Conservation (phyloP, 2,113 vertebrate species). For the Bufo gargarizans region DNA sequence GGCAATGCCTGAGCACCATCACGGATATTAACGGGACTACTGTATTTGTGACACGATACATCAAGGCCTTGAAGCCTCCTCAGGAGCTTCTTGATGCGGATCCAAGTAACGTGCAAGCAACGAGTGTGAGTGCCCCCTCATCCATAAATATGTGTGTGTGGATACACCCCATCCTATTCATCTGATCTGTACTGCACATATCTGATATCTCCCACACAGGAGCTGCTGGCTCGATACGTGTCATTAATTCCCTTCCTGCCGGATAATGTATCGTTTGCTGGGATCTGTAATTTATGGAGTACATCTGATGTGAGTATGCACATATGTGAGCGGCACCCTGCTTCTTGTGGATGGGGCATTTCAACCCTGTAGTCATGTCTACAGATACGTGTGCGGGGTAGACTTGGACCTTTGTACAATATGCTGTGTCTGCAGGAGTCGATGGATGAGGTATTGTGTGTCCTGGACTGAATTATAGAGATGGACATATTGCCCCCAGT, state of each 20-base stretch:
- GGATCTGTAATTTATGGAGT: conserved; percentile 91
- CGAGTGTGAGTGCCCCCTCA: conserved; percentile 73
- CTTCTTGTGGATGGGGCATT: no score
- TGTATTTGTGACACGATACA: conserved; percentile 88
- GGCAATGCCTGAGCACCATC: conserved; percentile 86
- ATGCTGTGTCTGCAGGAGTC: background rate
- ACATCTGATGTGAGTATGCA: conserved; percentile 88
- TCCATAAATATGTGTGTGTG: no score
- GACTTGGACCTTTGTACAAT: background rate
- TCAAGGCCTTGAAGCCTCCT: conserved; percentile 86
- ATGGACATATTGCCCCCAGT: no score
- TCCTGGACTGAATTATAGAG: background rate
- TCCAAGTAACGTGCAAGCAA: conserved; percentile 74
- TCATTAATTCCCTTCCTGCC: conserved; percentile 93
- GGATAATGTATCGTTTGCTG: conserved; percentile 86
- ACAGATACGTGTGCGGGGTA: no score
- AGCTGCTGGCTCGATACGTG: conserved; percentile 85
- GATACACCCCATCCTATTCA: no score
- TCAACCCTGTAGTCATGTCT: no score
- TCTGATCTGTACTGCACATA: background rate
- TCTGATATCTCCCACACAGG: conserved; percentile 69
- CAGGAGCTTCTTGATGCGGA: conserved; percentile 80
- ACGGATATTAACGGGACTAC: conserved; percentile 89
- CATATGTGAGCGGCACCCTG: no score
- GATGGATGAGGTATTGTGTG: background rate